Evolutionary conservation across 2,113 vertebrate species (phyloP).

Genomic region (Cebidichthys violaceus): DNA sequence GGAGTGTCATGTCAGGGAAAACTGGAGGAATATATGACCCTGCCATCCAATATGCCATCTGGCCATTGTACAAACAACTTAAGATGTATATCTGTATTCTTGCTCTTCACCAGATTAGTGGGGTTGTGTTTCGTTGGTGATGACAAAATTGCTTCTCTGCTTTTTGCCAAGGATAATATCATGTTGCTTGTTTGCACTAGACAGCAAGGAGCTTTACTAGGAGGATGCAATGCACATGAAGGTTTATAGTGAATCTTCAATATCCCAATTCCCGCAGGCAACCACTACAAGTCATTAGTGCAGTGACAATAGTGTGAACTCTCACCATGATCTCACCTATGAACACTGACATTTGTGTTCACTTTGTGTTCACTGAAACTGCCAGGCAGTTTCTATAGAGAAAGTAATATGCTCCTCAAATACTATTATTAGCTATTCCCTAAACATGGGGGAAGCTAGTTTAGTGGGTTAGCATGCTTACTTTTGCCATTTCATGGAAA

Average conservation of each 20-base stretch:
- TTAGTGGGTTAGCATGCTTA: background rate
- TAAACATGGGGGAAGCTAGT: background rate
- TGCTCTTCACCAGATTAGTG: background rate
- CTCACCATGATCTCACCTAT: background rate
- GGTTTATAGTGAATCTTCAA: background rate
- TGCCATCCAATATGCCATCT: background rate
- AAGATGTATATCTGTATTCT: background rate
- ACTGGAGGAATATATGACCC: background rate
- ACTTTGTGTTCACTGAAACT: background rate
- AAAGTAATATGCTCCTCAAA: background rate
- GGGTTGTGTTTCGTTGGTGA: background rate
- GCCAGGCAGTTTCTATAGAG: background rate
- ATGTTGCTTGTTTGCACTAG: background rate
- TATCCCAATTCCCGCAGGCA: background rate
- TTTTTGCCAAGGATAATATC: constrained; percentile 13
- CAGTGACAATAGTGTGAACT: background rate
- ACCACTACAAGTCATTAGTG: background rate
- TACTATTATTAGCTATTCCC: background rate
- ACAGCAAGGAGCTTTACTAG: background rate
- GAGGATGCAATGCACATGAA: background rate
- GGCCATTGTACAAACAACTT: background rate
- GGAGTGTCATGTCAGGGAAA: background rate
- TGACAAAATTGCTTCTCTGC: background rate
- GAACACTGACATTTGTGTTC: background rate
- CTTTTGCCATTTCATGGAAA: background rate